Conservation (phyloP, 2,113 vertebrate species). For the Mustela lutreola region DNA sequence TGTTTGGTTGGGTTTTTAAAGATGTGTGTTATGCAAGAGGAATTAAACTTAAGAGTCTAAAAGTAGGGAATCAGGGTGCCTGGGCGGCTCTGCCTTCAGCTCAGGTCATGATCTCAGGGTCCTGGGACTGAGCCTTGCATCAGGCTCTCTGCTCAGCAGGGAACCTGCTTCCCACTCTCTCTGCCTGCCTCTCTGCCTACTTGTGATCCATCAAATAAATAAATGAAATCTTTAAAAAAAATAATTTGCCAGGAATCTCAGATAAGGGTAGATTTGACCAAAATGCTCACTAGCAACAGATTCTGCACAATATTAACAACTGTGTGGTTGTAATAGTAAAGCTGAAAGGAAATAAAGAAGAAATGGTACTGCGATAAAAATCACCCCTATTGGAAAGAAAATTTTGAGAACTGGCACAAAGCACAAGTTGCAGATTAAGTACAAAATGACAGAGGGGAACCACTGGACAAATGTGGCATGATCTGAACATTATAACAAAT, state of each 20-base stretch:
- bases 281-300: neutral
- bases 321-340: neutral
- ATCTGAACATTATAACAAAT: neutral
- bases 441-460: neutral
- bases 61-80: neutral
- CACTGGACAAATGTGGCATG: neutral
- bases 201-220: too few species aligned
- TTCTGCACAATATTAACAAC: neutral
- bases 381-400: too few species aligned
- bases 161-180: too few species aligned
- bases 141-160: too few species aligned
- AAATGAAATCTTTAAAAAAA: too few species aligned
- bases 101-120: too few species aligned
- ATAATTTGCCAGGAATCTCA: neutral
- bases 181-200: too few species aligned
- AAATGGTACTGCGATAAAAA: neutral
- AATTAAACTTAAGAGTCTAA: neutral
- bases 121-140: fast-evolving
- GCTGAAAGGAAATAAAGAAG: neutral
- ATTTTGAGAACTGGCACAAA: neutral
- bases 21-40: neutral
- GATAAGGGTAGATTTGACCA: neutral
- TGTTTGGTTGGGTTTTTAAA: neutral
- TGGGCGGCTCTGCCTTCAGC: too few species aligned
- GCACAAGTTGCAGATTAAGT: neutral